Percentiles rank a stretch among this genome's conserved stretches.
phyloP scores from a whole-genome alignment of 2,797 vertebrate genomes.

The Manis pentadactyla region DNA sequence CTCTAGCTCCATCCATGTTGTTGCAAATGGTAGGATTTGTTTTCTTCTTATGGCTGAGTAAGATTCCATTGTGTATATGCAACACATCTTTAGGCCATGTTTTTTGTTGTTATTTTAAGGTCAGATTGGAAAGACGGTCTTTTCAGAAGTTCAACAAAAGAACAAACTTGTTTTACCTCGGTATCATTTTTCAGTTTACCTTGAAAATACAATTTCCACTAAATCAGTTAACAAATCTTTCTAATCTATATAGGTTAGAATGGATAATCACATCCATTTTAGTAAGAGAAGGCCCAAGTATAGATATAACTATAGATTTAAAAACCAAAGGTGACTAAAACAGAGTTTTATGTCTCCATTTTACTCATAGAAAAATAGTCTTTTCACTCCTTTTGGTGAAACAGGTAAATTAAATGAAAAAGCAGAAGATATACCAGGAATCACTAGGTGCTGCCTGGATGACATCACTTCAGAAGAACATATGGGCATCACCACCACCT shows the following conservation, averaged over 20 bases:
- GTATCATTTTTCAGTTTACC: constrained; percentile 16
- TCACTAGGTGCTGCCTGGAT: neutral
- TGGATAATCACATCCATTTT: neutral
- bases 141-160: neutral
- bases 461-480: neutral
- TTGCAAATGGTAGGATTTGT: too few relatives aligned
- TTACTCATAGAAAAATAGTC: neutral
- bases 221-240: neutral
- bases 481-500: neutral
- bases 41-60: too few relatives aligned
- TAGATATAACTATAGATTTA: neutral
- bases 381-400: neutral
- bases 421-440: neutral
- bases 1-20: too few relatives aligned
- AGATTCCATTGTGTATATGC: too few relatives aligned
- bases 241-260: neutral
- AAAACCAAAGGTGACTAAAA: neutral
- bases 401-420: neutral
- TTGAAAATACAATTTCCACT: constrained; percentile 44
- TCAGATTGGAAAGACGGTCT: neutral
- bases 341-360: neutral
- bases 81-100: neutral
- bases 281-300: neutral
- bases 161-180: constrained; percentile 2
- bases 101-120: neutral